Evolutionary conservation across 2,797 vertebrate species (phyloP).

Genomic region (Cryptoblepharus egeriae): DNA sequence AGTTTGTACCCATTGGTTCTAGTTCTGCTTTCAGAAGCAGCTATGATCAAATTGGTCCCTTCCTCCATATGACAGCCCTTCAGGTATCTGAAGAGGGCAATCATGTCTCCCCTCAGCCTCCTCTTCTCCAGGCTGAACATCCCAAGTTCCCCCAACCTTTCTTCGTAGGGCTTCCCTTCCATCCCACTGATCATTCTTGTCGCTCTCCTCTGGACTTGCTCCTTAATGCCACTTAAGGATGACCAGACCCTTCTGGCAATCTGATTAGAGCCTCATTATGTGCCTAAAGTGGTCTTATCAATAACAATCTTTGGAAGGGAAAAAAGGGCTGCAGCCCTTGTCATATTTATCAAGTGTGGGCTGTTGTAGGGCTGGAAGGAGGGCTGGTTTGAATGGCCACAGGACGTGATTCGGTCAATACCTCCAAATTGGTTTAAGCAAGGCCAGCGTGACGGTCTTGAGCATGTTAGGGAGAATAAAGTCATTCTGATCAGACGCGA

Average conservation of each 20-base stretch:
- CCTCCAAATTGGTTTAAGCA: slow-evolving; percentile 60
- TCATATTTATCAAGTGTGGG: slow-evolving; percentile 42
- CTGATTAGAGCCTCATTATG: slow-evolving; percentile 2
- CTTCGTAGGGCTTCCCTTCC: too few relatives aligned
- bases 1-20: too few relatives aligned
- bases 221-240: neutral
- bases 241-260: neutral
- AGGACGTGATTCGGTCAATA: slow-evolving; percentile 62
- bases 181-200: too few relatives aligned
- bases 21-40: too few relatives aligned
- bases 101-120: too few relatives aligned
- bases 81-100: too few relatives aligned
- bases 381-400: slow-evolving; percentile 47
- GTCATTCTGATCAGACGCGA: slow-evolving; percentile 56
- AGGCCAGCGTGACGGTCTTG: slow-evolving; percentile 55
- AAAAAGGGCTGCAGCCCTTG: slow-evolving; percentile 1
- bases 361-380: slow-evolving; percentile 33
- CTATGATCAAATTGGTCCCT: too few relatives aligned
- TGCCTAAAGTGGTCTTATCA: slow-evolving; percentile 1
- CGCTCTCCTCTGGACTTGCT: too few relatives aligned
- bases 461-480: slow-evolving; percentile 55
- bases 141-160: too few relatives aligned
- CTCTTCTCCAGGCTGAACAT: too few relatives aligned
- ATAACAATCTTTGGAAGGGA: slow-evolving; percentile 2
- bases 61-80: too few relatives aligned